Evolutionary conservation across 64 coral and sea anemone genomes (phyloP), one percentile per base, ranked within the genome.

Genomic region (Stylophora pistillata): DNA sequence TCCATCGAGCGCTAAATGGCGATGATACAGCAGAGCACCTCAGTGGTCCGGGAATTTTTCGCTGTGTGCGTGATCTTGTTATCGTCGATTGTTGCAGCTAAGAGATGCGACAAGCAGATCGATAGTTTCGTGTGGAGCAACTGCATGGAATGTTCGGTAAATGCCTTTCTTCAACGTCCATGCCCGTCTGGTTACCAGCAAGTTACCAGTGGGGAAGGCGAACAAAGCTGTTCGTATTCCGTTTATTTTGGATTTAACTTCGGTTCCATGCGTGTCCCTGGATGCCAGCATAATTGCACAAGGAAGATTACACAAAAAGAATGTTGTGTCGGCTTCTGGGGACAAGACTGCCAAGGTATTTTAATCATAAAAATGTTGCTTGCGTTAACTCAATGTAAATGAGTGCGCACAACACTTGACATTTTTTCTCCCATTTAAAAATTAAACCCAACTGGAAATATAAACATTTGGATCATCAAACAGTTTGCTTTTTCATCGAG

Each of bases 271-370:
- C 56, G 65, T 9, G 89, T 90, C 0, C 53, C 89, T 17, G 95
- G 95, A 0, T 97, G 95, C 56, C 72, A 86, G 66, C 95, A 97
- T 66, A 81, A 88, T 16, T 97, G 95, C 74, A 26, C 47, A 11
- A 78, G 82, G 81, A 72, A 70, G 2, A 72, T 82, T 15, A 82
- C 23, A 0, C 53, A 54, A 25, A 58, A 84, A 55, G 81, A 90
- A 56, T 97, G 95, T 56, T 97, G 95, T 52, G 25, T 1, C 33
- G 87, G 87, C 20, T 90, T 81, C 34, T 97, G 95, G 95, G 95
- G 95, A 88, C 85, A 29, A 28, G 91, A 97, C 29, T 97, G 95
- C 30, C 82, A 80, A 97, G 95, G 95, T 96, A 92, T 68, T 65
- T 27, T 71, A 53, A 6, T 52, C 9, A 14, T 53, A 17, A 72